Base-by-base conservation (phyloP, 2,888 invertebrate genomes). In the Alentia gelatinosa region DNA sequence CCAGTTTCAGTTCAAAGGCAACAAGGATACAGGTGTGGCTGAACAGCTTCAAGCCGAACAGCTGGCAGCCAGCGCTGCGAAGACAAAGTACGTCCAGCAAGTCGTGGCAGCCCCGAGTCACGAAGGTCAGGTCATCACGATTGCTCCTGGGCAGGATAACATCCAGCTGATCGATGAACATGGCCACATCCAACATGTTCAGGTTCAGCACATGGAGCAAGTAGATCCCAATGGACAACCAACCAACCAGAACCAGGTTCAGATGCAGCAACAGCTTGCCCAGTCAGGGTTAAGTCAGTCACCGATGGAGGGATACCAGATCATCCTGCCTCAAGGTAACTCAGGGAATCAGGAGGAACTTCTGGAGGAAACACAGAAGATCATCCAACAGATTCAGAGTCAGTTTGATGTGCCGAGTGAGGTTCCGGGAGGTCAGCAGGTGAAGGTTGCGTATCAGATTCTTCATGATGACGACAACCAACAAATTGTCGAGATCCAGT, bases 401-500 rank as follows among this genome's bases (percentile, higher is more conserved):
- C 90, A 91, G 86, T 74, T 91, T 23, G 90, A 91, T 12, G 33
- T 42, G 79, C 26, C 40, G n/a, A 39, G 86, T 35, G 74, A 56
- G 12, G 19, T 47, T 1, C 12, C 42, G 26, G 88, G 88, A 1
- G 37, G 26, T 12, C 30, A 47, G 47, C 74, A 79, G 42, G 42
- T 88, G 1, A 37, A 39, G 56, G 91, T 92, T 39, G 91, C 92
- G 15, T 92, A 92, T 40, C 92, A 92, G 35, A 90, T 92, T 68
- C 84, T 92, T 23, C 92, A 89, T 30, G 92, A 92, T 35, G 92
- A 91, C 12, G 91, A 92, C 23, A 47, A 91, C 39, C 91, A 91
- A 47, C 92, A 91, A 50, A 90, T 92, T 19, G 91, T 92, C 1
- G 92, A 92, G 74, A 91, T 92, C 42, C 92, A 91, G 42, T 92